Percentiles rank a stretch among this genome's conserved stretches.
phyloP scores from a whole-genome alignment of 2,113 vertebrate species.

The Microcebus lehilahytsara region DNA sequence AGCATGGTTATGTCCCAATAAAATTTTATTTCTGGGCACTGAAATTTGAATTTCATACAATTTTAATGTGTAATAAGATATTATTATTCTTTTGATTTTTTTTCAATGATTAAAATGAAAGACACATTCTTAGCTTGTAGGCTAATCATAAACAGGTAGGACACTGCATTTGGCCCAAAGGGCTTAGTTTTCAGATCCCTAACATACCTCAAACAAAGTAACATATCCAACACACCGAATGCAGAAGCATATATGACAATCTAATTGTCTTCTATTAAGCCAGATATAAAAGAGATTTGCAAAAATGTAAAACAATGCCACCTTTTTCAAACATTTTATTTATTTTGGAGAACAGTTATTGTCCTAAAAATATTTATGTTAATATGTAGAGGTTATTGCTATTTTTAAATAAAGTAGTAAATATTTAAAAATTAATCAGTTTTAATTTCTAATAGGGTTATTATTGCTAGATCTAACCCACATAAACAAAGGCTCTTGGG shows the following conservation, averaged over 20 bases:
- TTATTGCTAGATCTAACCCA: background rate
- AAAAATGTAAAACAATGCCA: conserved; percentile 20
- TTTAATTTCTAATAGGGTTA: conserved; percentile 37
- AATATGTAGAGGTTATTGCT: background rate
- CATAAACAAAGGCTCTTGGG: background rate
- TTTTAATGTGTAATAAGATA: background rate
- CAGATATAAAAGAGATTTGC: background rate
- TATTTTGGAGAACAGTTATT: background rate
- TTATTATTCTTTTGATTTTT: background rate
- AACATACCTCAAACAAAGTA: conserved; percentile 1
- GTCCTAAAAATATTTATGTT: conserved; percentile 33
- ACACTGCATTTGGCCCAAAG: background rate
- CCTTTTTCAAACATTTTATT: background rate
- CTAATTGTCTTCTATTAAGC: background rate
- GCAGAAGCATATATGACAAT: background rate
- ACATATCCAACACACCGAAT: background rate
- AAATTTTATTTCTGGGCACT: background rate
- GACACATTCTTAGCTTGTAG: background rate
- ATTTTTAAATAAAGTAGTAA: conserved; percentile 27
- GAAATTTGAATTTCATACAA: conserved; percentile 2
- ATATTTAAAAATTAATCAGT: background rate
- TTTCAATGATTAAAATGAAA: background rate
- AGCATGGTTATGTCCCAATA: background rate
- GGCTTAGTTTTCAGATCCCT: background rate
- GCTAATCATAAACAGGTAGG: background rate